Evolutionary conservation across 2,888 invertebrate genomes (phyloP).

Genomic region (Ophion costatus): DNA sequence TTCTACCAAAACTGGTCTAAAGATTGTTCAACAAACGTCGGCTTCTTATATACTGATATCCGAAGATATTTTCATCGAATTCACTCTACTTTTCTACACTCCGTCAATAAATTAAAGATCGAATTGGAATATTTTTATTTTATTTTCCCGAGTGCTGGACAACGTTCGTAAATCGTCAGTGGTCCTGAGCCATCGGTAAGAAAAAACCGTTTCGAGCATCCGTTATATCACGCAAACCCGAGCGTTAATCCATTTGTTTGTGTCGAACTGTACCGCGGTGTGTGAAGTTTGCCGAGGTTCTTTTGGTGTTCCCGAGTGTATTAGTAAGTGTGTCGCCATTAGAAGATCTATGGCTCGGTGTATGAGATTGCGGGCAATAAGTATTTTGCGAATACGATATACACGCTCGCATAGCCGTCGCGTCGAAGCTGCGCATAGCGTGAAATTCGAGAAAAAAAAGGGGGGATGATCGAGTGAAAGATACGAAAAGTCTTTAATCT

Average conservation of each 20-base stretch:
- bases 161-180: no score
- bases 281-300: background rate
- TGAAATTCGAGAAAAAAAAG: slow-evolving; percentile 52
- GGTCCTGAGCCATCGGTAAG: no score
- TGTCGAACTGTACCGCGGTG: background rate
- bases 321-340: slow-evolving; percentile 42
- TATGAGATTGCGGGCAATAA: slow-evolving; percentile 34
- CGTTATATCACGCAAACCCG: no score
- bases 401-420: slow-evolving; percentile 20
- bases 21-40: no score
- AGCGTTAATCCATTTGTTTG: slow-evolving; percentile 19
- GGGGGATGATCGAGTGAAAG: slow-evolving; percentile 49
- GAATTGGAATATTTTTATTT: no score
- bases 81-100: no score
- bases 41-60: no score
- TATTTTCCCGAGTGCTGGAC: no score
- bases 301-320: slow-evolving; percentile 4
- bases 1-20: no score
- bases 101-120: no score
- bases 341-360: slow-evolving; percentile 48
- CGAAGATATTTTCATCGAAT: no score
- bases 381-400: slow-evolving; percentile 47
- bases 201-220: no score
- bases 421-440: slow-evolving; percentile 54
- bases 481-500: slow-evolving; percentile 80